Evolutionary conservation across 2,797 vertebrate genomes (phyloP), one percentile per base, ranked within the genome.

Genomic region (Cercopithecus petaurista): DNA sequence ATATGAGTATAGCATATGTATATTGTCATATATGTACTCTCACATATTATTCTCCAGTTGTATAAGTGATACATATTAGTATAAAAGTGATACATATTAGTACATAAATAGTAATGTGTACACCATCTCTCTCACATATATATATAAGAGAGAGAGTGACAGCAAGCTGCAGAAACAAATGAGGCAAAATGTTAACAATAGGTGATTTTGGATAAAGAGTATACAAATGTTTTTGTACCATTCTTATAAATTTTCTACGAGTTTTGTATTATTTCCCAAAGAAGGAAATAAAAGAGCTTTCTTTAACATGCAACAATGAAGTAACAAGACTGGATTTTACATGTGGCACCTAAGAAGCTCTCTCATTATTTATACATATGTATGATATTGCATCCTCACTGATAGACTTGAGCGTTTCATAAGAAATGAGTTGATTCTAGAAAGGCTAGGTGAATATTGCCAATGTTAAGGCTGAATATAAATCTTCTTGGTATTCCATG

Each of bases 401-500:
- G 72, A 70, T 10, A 21, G 15, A 30, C 7, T 24, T 61, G 59
- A 77, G 13, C 50, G 28, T 50, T 92, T 92, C 50, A n/a, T 41
- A 67, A 96, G 88, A 92, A 85, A 67, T 39, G 77, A 82, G 30
- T 36, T 81, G 33, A 76, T 90, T 12, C 73, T 72, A 39, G 79
- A 83, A 93, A 92, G 59, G n/a, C 4, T 52, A 83, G 30, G 30
- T 76, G 30, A 97, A 30, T 33, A 43, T 55, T 26, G 30, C 30
- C 55, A 4, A 8, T 28, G 15, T 83, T 36, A 28, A 52, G 28
- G 46, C 28, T 50, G 80, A 52, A 24, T 55, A 82, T 59, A 64
- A 67, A 90, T 79, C 83, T 95, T 36, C 15, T 73, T 83, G 72
- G 17, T 12, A 57, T 96, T 90, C 81, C 81, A 57, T 39, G 84